Evolutionary conservation across 2,797 vertebrate species (phyloP).

Genomic region (Tapirus indicus): DNA sequence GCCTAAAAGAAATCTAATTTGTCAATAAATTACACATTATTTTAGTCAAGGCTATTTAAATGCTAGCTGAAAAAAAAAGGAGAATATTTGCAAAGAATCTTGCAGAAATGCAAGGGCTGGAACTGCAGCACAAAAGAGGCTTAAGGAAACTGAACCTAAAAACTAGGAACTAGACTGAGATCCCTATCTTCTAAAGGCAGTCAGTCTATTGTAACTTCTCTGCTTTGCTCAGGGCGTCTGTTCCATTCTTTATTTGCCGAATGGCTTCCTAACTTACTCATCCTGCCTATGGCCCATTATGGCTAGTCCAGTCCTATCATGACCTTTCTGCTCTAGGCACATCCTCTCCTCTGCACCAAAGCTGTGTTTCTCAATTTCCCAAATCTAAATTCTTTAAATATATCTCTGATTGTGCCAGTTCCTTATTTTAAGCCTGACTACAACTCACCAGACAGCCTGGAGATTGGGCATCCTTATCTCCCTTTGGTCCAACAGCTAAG

Average conservation of each 20-base stretch:
- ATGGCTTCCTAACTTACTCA: not conserved
- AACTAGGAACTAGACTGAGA: not conserved
- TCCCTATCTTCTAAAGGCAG: not conserved
- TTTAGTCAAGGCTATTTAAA: constrained; percentile 13
- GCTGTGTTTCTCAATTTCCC: not conserved
- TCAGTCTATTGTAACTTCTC: not conserved
- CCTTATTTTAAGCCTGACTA: not conserved
- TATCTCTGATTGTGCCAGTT: not conserved
- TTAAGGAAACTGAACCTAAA: constrained; percentile 11
- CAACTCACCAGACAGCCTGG: not conserved
- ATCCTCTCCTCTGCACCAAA: not conserved
- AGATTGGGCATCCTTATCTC: not conserved
- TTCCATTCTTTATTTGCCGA: not conserved
- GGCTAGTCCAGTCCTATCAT: not conserved
- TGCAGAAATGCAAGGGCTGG: not conserved
- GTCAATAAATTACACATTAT: not conserved
- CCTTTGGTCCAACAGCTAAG: not conserved
- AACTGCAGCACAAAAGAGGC: not conserved
- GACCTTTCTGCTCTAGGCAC: not conserved
- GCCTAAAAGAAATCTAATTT: constrained; percentile 29
- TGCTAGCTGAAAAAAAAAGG: not conserved
- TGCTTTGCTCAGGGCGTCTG: not conserved
- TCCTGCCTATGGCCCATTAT: not conserved
- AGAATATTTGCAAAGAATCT: constrained; percentile 16
- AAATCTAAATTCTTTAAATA: constrained; percentile 39